These are phyloP conservation scores for Hirundo rustica DNA, from an alignment of 2,797 vertebrate species.

Conservation along the genomic window DNA sequence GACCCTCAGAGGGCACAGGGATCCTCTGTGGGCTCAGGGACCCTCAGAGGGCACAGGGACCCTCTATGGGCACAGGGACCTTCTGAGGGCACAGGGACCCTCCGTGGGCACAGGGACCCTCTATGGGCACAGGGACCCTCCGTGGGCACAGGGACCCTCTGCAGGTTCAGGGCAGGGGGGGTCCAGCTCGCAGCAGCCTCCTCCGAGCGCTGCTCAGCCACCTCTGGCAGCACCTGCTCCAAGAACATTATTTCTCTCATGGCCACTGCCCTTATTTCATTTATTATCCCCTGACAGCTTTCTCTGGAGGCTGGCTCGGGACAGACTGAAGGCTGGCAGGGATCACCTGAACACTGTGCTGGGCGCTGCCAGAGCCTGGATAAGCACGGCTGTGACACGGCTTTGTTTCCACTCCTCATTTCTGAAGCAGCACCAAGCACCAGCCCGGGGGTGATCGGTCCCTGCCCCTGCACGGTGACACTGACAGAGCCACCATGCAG, in stretches of 20 bases:
- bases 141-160: not conserved
- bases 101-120: too few species aligned
- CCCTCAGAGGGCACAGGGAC: not conserved
- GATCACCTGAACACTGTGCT: fast-evolving
- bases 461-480: fast-evolving
- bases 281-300: too few species aligned
- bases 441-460: fast-evolving
- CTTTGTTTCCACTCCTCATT: not conserved
- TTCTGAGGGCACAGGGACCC: not conserved
- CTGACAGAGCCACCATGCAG: not conserved
- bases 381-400: fast-evolving
- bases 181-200: not conserved
- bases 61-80: not conserved
- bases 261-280: not conserved
- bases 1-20: not conserved
- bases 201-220: not conserved
- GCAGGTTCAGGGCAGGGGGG: fast-evolving
- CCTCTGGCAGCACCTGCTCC: not conserved
- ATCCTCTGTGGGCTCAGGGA: not conserved
- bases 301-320: not conserved
- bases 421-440: not conserved
- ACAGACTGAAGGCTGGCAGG: fast-evolving
- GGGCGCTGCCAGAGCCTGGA: not conserved
- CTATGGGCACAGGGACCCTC: too few species aligned
- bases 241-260: fast-evolving